Conservation (phyloP, 2,888 invertebrate species). For the Dasysyrphus tricinctus region DNA sequence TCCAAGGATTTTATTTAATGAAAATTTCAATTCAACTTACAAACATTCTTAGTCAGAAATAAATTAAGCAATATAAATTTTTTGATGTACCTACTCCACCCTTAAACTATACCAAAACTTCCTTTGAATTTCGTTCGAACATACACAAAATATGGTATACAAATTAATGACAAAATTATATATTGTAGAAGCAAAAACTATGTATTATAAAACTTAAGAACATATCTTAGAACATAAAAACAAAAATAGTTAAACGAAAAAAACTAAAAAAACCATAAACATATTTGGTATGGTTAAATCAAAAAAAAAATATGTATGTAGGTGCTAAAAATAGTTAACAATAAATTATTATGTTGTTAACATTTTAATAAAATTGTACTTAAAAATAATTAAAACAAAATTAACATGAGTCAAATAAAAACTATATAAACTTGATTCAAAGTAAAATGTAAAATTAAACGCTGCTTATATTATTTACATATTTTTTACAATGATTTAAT, state of each 20-base stretch:
- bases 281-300: slow-evolving; percentile 21
- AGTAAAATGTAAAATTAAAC: slow-evolving; percentile 21
- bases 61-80: too few relatives aligned
- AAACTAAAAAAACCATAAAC: slow-evolving; percentile 13
- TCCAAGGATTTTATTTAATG: too few relatives aligned
- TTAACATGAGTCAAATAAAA: slow-evolving; percentile 61
- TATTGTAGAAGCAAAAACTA: slow-evolving; percentile 51
- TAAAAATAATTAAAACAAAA: slow-evolving; percentile 64
- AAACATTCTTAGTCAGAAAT: too few relatives aligned
- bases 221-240: slow-evolving; percentile 60
- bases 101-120: slow-evolving; percentile 28
- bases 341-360: slow-evolving; percentile 78
- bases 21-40: too few relatives aligned
- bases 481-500: slow-evolving; percentile 25
- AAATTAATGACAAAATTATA: slow-evolving; percentile 7
- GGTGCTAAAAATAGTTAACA: slow-evolving; percentile 76
- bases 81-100: slow-evolving; percentile 13
- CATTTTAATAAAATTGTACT: slow-evolving; percentile 68
- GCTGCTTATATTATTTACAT: slow-evolving; percentile 2
- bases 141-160: slow-evolving; percentile 13
- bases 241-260: slow-evolving; percentile 37
- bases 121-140: slow-evolving; percentile 64
- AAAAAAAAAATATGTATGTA: slow-evolving; percentile 43
- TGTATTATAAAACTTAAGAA: slow-evolving; percentile 73
- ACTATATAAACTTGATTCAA: slow-evolving; percentile 24